Evolutionary conservation across 2,797 vertebrate genomes (phyloP).

Genomic region (Spinus pinus): DNA sequence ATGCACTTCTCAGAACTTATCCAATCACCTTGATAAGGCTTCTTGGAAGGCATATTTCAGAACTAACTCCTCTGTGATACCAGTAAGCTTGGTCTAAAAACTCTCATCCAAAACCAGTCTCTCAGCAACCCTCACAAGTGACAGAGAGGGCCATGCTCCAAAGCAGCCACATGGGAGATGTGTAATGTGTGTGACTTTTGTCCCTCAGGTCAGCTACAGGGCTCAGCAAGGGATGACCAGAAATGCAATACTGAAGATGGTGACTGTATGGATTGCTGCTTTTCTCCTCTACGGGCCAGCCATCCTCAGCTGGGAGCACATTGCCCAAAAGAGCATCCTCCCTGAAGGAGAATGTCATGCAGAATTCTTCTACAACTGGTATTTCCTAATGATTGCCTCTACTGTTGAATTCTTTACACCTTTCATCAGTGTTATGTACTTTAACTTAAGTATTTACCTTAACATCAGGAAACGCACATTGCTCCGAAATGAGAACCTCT

Average conservation of each 20-base stretch:
- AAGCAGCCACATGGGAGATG: rapidly evolving
- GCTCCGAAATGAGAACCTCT: conserved; percentile 52
- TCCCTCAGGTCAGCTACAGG: conserved; percentile 75
- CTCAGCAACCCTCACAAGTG: background rate
- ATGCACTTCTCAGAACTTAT: background rate
- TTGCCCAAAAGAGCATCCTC: conserved; percentile 72
- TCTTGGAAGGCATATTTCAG: background rate
- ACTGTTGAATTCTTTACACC: conserved; percentile 80
- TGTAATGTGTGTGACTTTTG: background rate
- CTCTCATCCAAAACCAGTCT: background rate
- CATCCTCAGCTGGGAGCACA: conserved; percentile 79
- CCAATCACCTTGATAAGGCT: background rate
- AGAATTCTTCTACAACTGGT: conserved; percentile 82
- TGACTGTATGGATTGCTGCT: conserved; percentile 75
- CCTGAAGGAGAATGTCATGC: conserved; percentile 75
- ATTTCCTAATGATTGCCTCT: conserved; percentile 80
- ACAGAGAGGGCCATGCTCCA: background rate
- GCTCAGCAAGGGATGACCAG: conserved; percentile 77
- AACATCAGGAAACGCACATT: conserved; percentile 75
- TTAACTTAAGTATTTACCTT: conserved; percentile 80
- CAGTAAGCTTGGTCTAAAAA: background rate
- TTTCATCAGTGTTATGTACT: conserved; percentile 78
- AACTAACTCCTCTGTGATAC: background rate
- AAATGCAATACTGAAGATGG: conserved; percentile 74
- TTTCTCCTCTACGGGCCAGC: conserved; percentile 79